These are phyloP conservation scores for Odontesthes bonariensis DNA, from an alignment of 2,113 vertebrate genomes.

Conservation along the genomic window DNA sequence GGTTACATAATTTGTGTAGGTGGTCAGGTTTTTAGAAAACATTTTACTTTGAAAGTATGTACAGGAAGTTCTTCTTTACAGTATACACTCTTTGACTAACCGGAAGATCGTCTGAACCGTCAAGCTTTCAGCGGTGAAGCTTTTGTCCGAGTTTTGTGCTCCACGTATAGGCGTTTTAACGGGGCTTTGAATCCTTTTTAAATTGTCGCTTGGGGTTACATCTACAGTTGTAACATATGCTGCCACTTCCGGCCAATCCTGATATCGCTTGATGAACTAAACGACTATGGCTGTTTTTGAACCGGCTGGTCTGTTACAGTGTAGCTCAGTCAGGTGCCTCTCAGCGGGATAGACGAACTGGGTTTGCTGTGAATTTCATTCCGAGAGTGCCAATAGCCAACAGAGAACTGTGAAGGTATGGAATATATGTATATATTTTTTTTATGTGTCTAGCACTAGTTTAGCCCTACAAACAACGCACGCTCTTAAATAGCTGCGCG, in stretches of 20 bases:
- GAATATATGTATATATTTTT: background rate
- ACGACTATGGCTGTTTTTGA: constrained; percentile 4
- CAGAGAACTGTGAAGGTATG: background rate
- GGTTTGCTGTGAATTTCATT: background rate
- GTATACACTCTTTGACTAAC: background rate
- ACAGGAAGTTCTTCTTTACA: constrained; percentile 23
- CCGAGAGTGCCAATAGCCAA: background rate
- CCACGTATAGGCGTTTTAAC: background rate
- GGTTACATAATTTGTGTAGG: no score
- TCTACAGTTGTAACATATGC: background rate
- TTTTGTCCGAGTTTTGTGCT: background rate
- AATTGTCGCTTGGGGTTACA: background rate
- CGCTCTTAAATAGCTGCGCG: fast-evolving
- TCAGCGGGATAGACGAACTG: background rate
- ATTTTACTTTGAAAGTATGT: constrained; percentile 24
- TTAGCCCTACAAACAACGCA: background rate
- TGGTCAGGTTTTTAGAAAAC: no score
- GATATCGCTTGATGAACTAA: background rate
- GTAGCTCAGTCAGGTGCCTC: background rate
- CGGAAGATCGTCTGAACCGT: background rate
- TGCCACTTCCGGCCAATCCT: background rate
- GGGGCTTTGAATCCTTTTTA: no score
- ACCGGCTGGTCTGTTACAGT: background rate
- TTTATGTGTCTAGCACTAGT: background rate
- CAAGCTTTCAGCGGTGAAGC: background rate